Evolutionary conservation across 2,113 vertebrate genomes (phyloP).

Genomic region (Chlamydotis undulata): DNA sequence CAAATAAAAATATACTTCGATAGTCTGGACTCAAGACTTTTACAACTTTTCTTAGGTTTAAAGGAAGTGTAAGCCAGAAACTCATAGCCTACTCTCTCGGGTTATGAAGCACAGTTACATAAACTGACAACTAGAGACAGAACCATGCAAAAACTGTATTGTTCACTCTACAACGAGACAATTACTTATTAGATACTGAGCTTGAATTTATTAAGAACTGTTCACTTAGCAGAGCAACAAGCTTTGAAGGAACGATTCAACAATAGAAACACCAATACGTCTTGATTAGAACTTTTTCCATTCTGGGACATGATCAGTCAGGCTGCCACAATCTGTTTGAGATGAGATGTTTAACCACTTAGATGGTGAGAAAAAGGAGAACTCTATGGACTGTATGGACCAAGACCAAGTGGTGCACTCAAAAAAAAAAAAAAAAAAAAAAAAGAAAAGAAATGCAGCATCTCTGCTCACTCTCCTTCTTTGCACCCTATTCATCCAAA

Average conservation of each 20-base stretch:
- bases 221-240: neutral
- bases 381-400: neutral
- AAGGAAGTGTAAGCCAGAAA: neutral
- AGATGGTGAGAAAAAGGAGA: neutral
- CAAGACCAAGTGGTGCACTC: neutral
- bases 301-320: neutral
- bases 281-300: neutral
- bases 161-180: neutral
- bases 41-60: neutral
- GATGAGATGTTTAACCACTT: neutral
- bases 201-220: neutral
- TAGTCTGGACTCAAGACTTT: neutral
- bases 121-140: neutral
- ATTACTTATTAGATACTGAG: neutral
- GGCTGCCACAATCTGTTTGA: neutral
- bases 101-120: neutral
- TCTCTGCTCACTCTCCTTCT: neutral
- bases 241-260: neutral
- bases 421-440: neutral
- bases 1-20: neutral
- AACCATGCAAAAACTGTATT: neutral
- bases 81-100: neutral
- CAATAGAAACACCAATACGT: neutral
- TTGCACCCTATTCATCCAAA: neutral
- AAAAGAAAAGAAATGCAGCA: neutral